Percentiles rank a stretch among this genome's conserved stretches.
phyloP scores from a whole-genome alignment of 2,113 vertebrate species.

The Alexandromys fortis region DNA sequence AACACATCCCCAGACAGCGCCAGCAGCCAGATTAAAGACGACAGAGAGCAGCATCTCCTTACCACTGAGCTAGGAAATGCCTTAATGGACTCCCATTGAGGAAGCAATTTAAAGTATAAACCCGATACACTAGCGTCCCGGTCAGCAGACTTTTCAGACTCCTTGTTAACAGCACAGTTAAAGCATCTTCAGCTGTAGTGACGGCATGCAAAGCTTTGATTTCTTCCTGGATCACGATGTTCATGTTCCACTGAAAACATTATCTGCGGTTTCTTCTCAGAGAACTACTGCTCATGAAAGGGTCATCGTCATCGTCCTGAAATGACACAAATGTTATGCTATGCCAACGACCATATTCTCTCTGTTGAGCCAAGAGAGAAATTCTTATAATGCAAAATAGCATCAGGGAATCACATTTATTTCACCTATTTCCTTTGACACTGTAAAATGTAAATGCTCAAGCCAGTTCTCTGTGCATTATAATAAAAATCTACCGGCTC shows the following conservation, averaged over 20 bases:
- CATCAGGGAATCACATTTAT: background rate
- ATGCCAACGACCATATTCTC: background rate
- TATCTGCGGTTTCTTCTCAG: conserved; percentile 85
- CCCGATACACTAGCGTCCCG: background rate
- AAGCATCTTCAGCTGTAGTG: conserved; percentile 47
- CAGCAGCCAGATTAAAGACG: conserved; percentile 2
- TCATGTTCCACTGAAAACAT: conserved; percentile 56
- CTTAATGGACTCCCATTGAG: background rate
- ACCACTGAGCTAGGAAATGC: background rate
- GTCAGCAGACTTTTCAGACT: background rate
- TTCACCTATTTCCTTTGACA: conserved; percentile 25
- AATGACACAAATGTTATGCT: conserved; percentile 51
- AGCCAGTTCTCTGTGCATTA: conserved; percentile 9
- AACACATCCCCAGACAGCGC: background rate
- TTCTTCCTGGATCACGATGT: conserved; percentile 52
- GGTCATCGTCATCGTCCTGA: conserved; percentile 90
- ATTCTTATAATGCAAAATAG: background rate
- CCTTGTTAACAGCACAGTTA: background rate
- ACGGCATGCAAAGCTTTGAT: background rate
- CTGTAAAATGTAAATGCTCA: background rate
- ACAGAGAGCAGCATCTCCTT: background rate
- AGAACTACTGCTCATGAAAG: conserved; percentile 86
- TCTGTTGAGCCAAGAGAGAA: background rate
- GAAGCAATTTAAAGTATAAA: conserved; percentile 22
- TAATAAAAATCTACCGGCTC: conserved; percentile 13